Evolutionary conservation across 37 sponge, comb jelly and placozoan genomes (phyloP).

Genomic region (Aplysina aerophoba): DNA sequence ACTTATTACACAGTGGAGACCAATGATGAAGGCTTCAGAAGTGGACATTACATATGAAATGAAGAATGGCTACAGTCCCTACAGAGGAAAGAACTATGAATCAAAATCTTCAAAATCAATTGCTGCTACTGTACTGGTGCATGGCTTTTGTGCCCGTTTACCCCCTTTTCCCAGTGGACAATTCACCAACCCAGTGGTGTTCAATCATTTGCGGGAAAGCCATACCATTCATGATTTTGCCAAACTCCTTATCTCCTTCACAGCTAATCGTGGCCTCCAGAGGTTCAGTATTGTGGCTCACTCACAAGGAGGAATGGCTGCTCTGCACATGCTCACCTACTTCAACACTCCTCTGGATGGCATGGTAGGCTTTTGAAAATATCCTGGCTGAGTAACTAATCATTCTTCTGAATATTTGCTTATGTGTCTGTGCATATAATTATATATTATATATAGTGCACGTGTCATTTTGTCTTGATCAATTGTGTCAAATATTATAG

Average conservation of each 20-base stretch:
- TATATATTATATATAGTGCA: too few species aligned
- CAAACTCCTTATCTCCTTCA: conserved; percentile 2
- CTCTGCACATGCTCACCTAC: conserved; percentile 23
- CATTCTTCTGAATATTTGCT: too few species aligned
- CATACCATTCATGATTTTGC: conserved; percentile 29
- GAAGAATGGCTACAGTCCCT: conserved; percentile 18
- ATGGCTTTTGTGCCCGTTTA: conserved; percentile 34
- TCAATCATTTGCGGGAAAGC: neutral
- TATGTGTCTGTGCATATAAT: too few species aligned
- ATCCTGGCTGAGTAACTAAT: too few species aligned
- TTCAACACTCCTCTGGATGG: conserved; percentile 28
- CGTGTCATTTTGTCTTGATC: too few species aligned
- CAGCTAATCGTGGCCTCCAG: neutral
- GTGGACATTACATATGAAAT: conserved; percentile 13
- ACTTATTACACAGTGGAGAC: neutral
- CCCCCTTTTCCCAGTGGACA: conserved; percentile 5
- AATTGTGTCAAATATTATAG: neutral
- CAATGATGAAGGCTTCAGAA: neutral
- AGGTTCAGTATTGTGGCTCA: conserved; percentile 42
- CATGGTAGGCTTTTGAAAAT: neutral
- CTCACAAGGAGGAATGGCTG: conserved; percentile 52
- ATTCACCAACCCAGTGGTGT: conserved; percentile 17
- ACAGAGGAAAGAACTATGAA: neutral
- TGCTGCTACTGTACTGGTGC: conserved; percentile 25
- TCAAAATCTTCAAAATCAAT: neutral